Percentiles rank a stretch among this genome's conserved stretches.
phyloP scores from a whole-genome alignment of 2,888 invertebrate genomes.

The Apantesis nais region DNA sequence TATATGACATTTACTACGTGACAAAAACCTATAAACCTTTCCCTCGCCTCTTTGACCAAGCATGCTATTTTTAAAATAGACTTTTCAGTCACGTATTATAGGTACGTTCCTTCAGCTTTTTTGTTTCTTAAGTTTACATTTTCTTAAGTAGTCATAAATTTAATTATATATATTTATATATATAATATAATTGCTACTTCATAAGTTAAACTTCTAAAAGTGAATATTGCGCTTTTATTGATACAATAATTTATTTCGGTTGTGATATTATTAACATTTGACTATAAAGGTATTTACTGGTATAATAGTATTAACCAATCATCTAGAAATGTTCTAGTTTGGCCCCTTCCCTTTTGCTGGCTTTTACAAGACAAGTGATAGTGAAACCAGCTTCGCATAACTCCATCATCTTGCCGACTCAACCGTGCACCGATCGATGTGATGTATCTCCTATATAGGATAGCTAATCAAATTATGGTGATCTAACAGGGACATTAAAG shows the following conservation, averaged over 20 bases:
- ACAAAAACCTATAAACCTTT: too few relatives aligned
- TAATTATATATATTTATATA: too few relatives aligned
- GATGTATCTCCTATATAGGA: not conserved
- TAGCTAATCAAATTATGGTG: not conserved
- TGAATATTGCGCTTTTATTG: not conserved
- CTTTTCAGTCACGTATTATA: too few relatives aligned
- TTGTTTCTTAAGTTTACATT: too few relatives aligned
- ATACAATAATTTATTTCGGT: not conserved
- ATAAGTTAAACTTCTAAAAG: not conserved
- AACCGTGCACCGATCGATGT: not conserved
- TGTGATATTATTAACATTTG: constrained; percentile 5
- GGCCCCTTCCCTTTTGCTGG: not conserved
- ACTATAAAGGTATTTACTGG: not conserved
- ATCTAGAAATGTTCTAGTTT: not conserved
- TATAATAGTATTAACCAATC: not conserved
- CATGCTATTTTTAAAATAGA: too few relatives aligned
- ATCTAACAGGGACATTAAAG: not conserved
- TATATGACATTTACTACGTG: too few relatives aligned
- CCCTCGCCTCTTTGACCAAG: too few relatives aligned
- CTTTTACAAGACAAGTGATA: not conserved
- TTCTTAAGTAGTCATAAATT: not conserved
- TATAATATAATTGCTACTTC: not conserved
- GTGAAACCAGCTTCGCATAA: not conserved
- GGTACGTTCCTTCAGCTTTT: too few relatives aligned
- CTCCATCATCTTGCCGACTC: not conserved